Conservation (phyloP, 2,888 invertebrate species). For the Spilosoma lubricipeda region DNA sequence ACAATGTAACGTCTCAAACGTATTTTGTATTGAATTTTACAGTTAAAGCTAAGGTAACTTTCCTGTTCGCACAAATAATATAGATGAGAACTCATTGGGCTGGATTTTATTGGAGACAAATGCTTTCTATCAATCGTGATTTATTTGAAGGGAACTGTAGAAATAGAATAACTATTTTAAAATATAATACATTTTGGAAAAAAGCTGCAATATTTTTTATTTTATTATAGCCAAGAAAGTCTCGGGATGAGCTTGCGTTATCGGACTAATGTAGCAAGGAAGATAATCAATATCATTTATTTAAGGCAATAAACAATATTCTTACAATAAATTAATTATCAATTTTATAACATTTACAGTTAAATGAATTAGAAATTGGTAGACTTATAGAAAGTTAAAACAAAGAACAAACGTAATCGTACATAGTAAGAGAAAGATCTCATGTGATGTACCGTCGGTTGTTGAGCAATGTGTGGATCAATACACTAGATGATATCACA, state of each 20-base stretch:
- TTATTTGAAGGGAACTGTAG: too few species aligned
- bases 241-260: not conserved
- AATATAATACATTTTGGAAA: not conserved
- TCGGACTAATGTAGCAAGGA: not conserved
- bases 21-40: not conserved
- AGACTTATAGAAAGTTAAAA: too few species aligned
- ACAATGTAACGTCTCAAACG: not conserved
- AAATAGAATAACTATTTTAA: too few species aligned
- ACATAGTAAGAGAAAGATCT: not conserved
- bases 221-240: not conserved
- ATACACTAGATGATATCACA: slow-evolving; percentile 20
- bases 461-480: slow-evolving; percentile 7
- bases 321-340: not conserved
- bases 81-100: too few species aligned
- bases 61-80: not conserved
- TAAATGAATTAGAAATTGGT: too few species aligned
- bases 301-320: not conserved
- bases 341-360: not conserved
- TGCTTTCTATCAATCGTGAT: too few species aligned
- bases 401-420: not conserved
- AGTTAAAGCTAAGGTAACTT: not conserved
- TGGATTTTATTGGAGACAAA: too few species aligned
- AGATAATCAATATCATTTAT: not conserved
- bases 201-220: not conserved
- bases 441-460: not conserved